Evolutionary conservation across 2,113 vertebrate species (phyloP), one percentile per base, ranked within the genome.

Genomic region (Lichenostomus cassidix): DNA sequence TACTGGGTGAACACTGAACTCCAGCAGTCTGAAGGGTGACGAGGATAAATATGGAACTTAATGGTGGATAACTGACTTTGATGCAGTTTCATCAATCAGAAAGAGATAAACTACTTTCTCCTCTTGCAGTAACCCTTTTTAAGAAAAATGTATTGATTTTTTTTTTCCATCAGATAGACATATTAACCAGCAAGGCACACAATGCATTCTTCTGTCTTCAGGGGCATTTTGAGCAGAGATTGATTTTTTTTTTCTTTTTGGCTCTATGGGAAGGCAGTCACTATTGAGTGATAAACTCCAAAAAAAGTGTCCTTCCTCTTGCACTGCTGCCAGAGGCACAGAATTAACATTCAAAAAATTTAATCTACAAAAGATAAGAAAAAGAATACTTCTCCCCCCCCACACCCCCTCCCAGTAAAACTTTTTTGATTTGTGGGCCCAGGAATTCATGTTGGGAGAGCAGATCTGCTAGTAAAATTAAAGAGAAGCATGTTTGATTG

Each of bases 151-250:
- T 80, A 92, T 93, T 91, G 87, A 93, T 92, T 95, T 94, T 83
- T 39, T 63, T 92, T 92, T 90, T 63, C 10, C 21, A 90, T 47
- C 35, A 86, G 69, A 95, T 82, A 96, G 91, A 95, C 71, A 91
- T 87, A 96, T 96, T 97, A 97, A 96, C 94, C 93, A 94, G 83
- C 52, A 95, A 94, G 87, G 84, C 83, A 95, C 50, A 83, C 86
- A 97, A 70, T 83, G 49, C 70, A 95, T 96, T 95, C 81, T 95
- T 93, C 76, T 95, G 90, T 80, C 60, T 95, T 88, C 85, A 83
- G 28, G 68, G 55, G 60, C 74, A 95, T 89, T 94, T 91, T 60
- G 39, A 80, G 35, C 37, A 94, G 76, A n/a, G 19, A 98, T 97
- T 97, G 97, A 98, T 97, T 98, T 97, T 92, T 47, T 44, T 47